phyloP scores from a whole-genome alignment of 92 coral and sea anemone genomes.

The Zoanthus sociatus region DNA sequence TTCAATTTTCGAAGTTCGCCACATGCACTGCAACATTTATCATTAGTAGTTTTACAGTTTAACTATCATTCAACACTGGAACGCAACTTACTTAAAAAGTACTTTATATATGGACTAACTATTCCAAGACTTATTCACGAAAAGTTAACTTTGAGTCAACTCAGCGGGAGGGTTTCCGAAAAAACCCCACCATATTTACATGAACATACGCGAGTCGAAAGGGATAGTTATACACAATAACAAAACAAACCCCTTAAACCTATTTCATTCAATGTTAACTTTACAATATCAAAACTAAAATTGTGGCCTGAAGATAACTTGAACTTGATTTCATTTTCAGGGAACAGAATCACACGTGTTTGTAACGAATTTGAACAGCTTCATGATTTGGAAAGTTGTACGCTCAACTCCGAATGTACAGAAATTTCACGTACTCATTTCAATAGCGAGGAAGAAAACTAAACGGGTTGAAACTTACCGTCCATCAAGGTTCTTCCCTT shows the following conservation, averaged over 20 bases:
- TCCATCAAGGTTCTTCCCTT: slow-evolving; percentile 7
- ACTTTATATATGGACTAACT: slow-evolving; percentile 38
- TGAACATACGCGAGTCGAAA: slow-evolving; percentile 12
- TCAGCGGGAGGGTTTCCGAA: slow-evolving; percentile 28
- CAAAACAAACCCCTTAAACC: not conserved
- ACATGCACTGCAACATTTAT: not conserved
- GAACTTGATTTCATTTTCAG: not conserved
- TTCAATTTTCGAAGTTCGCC: not conserved
- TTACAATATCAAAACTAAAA: not conserved
- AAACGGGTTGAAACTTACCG: slow-evolving; percentile 18
- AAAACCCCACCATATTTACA: slow-evolving; percentile 19
- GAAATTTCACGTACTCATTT: slow-evolving; percentile 36
- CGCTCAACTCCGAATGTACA: slow-evolving; percentile 17
- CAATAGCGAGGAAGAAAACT: not conserved
- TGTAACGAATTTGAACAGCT: not conserved
- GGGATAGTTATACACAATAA: slow-evolving; percentile 16
- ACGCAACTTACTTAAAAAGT: slow-evolving; percentile 19
- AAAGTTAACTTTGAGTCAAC: slow-evolving; percentile 16
- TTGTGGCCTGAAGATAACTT: not conserved
- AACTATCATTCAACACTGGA: slow-evolving; percentile 7
- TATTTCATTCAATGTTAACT: slow-evolving; percentile 13
- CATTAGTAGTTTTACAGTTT: not conserved
- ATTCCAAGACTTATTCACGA: slow-evolving; percentile 14
- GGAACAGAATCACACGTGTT: slow-evolving; percentile 35
- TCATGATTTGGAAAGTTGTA: not conserved